Evolutionary conservation across 2,797 vertebrate genomes (phyloP).

Genomic region (Anabacerthia variegaticeps): DNA sequence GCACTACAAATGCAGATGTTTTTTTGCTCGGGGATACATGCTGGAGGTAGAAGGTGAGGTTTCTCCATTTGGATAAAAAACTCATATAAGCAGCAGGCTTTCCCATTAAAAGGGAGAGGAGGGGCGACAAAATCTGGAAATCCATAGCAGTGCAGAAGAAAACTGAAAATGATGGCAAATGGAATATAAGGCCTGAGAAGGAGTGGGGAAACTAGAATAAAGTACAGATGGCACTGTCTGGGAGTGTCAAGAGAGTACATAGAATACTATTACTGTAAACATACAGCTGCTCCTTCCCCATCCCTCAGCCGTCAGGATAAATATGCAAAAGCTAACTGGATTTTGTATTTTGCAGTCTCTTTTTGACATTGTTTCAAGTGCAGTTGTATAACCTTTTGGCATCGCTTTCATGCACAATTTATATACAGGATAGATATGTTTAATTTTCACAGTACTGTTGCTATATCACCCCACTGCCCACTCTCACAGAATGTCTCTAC

Average conservation of each 20-base stretch:
- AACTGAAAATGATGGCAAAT: not conserved
- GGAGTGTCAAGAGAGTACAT: not conserved
- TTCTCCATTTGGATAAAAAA: not conserved
- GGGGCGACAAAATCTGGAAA: not conserved
- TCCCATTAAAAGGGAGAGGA: not conserved
- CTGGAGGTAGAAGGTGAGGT: not conserved
- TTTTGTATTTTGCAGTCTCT: not conserved
- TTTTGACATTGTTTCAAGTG: not conserved
- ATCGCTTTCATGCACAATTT: not conserved
- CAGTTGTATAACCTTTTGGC: not conserved
- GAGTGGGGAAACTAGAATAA: not conserved
- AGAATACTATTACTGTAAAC: not conserved
- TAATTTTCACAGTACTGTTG: not conserved
- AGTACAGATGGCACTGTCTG: not conserved
- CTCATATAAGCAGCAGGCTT: not conserved
- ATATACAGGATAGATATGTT: not conserved
- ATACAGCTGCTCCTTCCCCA: not conserved
- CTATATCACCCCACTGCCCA: not conserved
- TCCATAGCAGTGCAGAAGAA: not conserved
- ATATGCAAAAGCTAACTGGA: not conserved
- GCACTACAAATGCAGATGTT: not conserved
- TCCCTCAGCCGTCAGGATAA: not conserved
- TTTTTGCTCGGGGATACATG: not conserved
- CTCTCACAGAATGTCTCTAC: constrained; percentile 60
- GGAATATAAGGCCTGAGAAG: not conserved